Base-by-base conservation (phyloP, 2,888 invertebrate species). In the Troides helena region DNA sequence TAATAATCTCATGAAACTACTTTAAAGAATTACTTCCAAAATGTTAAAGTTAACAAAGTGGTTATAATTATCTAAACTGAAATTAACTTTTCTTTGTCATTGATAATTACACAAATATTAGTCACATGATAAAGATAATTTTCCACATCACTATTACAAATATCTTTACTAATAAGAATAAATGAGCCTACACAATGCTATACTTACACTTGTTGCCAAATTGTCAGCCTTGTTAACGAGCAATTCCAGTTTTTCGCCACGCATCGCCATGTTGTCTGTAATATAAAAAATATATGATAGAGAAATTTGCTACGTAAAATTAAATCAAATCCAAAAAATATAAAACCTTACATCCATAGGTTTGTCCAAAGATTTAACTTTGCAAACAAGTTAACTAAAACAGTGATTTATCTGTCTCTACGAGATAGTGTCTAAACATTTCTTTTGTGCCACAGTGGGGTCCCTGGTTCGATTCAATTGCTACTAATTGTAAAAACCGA, bases 191-290 rank as follows among this genome's bases (percentile, higher is more conserved):
- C 50, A 50, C n/a, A 21, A 21, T 18, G 17, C 70, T 60, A 76
- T 76, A 94, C 96, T 95, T 94, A 98, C 98, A 87, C 95, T 96
- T 73, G 96, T 95, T 81, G 95, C 96, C 75, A 99, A 94, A 87
- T 97, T 97, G 84, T 98, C 98, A 65, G 99, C 96, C 93, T 98
- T 98, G 85, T 98, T 96, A 10, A 99, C 96, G 68, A 99, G 93
- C 67, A 99, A 91, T 85, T 99, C 98, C 76, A 99, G 89, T 87
- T 96, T 95, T 90, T 99, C 99, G 8, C 98, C 99, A 77, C 99
- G 94, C 93, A 96, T 96, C 53, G 97, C 95, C 80, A 99, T 95
- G 83, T 95, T 97, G 87, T 98, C 98, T 98, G 93, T 71, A 94
- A 93, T 68, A 61, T 62, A 72, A 39, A 39, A n/a, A 2, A 53